Percentiles rank a stretch among this genome's conserved stretches.
Evolutionary conservation across 2,888 invertebrate genomes (phyloP).

Genomic region (Cephonodes hylas): DNA sequence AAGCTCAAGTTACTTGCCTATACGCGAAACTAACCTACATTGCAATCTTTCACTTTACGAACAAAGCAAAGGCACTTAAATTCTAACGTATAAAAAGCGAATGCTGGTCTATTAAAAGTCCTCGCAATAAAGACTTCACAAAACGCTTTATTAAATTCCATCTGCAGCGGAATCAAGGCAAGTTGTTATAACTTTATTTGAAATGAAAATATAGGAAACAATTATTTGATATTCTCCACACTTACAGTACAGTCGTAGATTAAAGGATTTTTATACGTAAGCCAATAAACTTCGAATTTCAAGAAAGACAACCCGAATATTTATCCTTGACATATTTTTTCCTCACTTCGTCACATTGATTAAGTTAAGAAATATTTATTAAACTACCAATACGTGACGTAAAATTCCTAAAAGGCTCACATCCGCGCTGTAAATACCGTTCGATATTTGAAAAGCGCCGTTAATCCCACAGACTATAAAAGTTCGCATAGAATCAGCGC

Average conservation of each 20-base stretch:
- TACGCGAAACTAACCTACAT: neutral
- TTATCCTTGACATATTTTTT: neutral
- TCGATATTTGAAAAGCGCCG: neutral
- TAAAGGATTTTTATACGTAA: too few relatives aligned
- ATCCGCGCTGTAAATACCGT: neutral
- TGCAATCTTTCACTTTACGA: neutral
- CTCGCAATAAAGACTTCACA: slow-evolving; percentile 17
- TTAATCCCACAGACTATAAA: slow-evolving; percentile 7
- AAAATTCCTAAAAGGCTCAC: neutral
- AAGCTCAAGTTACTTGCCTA: neutral
- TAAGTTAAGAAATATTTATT: too few relatives aligned
- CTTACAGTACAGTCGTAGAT: too few relatives aligned
- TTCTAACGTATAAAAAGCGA: neutral
- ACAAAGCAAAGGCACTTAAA: neutral
- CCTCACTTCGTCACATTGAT: neutral
- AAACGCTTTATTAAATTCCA: slow-evolving; percentile 65
- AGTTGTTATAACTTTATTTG: neutral
- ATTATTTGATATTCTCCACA: too few relatives aligned
- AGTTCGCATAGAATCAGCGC: slow-evolving; percentile 18
- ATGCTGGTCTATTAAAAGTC: slow-evolving; percentile 25
- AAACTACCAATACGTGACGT: too few relatives aligned
- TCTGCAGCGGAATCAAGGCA: slow-evolving; percentile 37
- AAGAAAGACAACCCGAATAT: too few relatives aligned
- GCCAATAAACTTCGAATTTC: neutral
- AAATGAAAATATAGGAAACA: neutral